Base-by-base conservation (phyloP, 2,797 vertebrate species). In the Octomys mimax region DNA sequence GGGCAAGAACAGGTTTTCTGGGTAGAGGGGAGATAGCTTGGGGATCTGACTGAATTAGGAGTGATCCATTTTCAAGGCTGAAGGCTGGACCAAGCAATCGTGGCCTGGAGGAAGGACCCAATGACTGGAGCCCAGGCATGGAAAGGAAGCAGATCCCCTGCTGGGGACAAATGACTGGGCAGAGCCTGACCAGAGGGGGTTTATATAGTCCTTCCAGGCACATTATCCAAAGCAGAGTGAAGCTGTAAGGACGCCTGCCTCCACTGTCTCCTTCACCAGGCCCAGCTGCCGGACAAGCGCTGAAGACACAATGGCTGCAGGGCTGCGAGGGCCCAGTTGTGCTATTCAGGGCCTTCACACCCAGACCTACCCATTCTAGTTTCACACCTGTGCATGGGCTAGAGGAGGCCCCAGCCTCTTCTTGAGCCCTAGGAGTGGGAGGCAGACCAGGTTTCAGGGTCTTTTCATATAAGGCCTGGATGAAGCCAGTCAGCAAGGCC, bases 231-330 rank as follows among this genome's bases (percentile, higher is more conserved):
- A 57, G 61, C 36, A 6, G 28, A 42, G 70, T 24, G 14, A 46
- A 85, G 54, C 87, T 24, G 13, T 61, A 49, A 1, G 54, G 77
- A 61, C 70, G 77, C 96, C 66, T 31, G 70, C 93, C 77, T 49
- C 7, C 13, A 31, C 36, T 19, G 49, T 42, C 57, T 2, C 14
- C 59, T 57, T 22, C 39, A 5, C 81, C 21, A 8, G 22, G 52
- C 79, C 84, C n/a, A 80, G 78, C 54, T 39, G 90, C 18, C 1
- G 24, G 14, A 71, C 61, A 84, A 54, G 90, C 28, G 46, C 85
- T 0, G 6, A 62, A 54, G 52, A 31, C 21, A 82, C n/a, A 36
- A 49, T 21, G 18, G 22, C 54, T 6, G 12, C 31, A 12, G 28
- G 61, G 11, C 5, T 26, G 22, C 33, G 11, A 68, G 16, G 10